These are phyloP conservation scores for Phalacrocorax carbo DNA, from an alignment of 2,113 vertebrate genomes.

Conservation along the genomic window DNA sequence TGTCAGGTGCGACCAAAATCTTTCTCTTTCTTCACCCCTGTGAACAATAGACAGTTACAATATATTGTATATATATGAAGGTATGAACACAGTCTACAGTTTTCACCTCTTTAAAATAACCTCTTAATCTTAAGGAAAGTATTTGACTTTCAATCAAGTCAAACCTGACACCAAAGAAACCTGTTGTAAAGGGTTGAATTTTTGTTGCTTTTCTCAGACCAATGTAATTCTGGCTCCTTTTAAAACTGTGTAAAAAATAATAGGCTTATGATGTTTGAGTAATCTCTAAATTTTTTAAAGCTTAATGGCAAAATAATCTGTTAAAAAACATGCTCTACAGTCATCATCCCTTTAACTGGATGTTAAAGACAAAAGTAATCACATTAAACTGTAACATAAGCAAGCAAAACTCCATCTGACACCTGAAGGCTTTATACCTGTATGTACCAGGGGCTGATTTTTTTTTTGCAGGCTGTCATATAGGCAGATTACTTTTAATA, in stretches of 20 bases:
- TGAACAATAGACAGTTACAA: not conserved
- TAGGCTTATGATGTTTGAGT: not conserved
- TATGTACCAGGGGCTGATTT: not conserved
- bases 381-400: not conserved
- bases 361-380: not conserved
- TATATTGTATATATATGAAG: not conserved
- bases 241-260: not conserved
- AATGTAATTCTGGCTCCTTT: not conserved
- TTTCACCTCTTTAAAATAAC: not conserved
- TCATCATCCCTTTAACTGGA: not conserved
- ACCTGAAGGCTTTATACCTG: not conserved
- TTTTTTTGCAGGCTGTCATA: not conserved
- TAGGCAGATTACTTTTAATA: not conserved
- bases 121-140: not conserved
- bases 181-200: not conserved
- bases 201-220: not conserved
- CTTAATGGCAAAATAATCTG: not conserved
- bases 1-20: not conserved
- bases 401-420: not conserved
- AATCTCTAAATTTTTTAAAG: not conserved
- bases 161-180: not conserved
- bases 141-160: not conserved
- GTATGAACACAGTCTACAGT: not conserved
- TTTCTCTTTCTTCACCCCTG: not conserved
- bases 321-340: not conserved